phyloP scores from a whole-genome alignment of 2,797 vertebrate genomes.

The Anniella stebbinsi region DNA sequence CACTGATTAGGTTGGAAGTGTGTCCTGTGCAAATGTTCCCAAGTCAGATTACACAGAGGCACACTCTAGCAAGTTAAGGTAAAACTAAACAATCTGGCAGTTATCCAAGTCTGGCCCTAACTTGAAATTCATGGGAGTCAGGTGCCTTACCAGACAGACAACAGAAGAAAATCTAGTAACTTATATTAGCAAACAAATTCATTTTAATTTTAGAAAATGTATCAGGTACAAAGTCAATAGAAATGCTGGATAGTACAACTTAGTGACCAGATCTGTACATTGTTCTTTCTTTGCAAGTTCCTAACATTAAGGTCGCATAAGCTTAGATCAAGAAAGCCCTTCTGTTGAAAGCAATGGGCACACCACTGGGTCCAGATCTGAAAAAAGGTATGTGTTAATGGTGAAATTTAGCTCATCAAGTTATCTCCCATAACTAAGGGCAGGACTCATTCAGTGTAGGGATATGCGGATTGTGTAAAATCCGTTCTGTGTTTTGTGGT shows the following conservation, averaged over 20 bases:
- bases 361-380: not conserved
- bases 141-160: not conserved
- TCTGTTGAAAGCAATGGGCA: not conserved
- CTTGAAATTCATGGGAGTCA: not conserved
- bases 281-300: not conserved
- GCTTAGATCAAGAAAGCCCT: not conserved
- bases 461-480: too few species aligned
- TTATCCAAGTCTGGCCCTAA: not conserved
- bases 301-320: not conserved
- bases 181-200: not conserved
- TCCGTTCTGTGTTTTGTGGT: too few species aligned
- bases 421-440: not conserved
- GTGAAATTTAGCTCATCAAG: not conserved
- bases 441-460: not conserved
- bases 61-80: not conserved
- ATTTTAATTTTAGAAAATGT: slow-evolving; percentile 16
- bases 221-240: not conserved
- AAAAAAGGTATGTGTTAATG: not conserved
- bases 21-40: not conserved
- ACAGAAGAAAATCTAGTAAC: not conserved
- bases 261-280: not conserved
- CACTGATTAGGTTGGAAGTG: not conserved
- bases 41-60: not conserved
- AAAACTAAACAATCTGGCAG: not conserved
- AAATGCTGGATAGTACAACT: not conserved